These are phyloP conservation scores for Apoda limacodes DNA, from an alignment of 2,888 invertebrate genomes.

Conservation along the genomic window DNA sequence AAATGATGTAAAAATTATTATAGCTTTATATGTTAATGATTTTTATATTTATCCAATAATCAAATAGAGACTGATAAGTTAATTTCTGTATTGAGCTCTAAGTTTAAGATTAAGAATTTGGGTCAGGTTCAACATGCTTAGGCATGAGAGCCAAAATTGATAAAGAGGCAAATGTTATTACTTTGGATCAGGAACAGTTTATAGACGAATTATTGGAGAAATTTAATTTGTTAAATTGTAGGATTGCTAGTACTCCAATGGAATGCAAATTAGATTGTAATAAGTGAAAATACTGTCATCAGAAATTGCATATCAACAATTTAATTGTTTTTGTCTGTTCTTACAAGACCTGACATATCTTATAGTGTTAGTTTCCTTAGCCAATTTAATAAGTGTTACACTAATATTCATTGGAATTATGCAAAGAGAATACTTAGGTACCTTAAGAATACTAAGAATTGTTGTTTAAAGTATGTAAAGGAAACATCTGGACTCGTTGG, in stretches of 20 bases:
- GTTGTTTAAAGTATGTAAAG: conserved; percentile 9
- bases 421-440: conserved; percentile 12
- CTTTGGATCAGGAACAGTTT: conserved; percentile 11
- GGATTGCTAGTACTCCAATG: conserved; percentile 9
- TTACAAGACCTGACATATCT: conserved; percentile 15
- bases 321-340: conserved; percentile 15
- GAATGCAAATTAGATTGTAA: conserved; percentile 6
- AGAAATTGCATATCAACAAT: conserved; percentile 13
- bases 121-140: conserved; percentile 7
- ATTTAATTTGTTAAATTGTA: conserved; percentile 12
- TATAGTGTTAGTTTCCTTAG: conserved; percentile 15
- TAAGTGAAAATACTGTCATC: conserved; percentile 4
- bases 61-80: conserved; percentile 6
- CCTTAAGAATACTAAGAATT: conserved; percentile 10
- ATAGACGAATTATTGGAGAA: conserved; percentile 8
- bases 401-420: conserved; percentile 13
- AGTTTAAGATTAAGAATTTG: conserved; percentile 12
- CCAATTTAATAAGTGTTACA: conserved; percentile 17
- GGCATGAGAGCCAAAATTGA: conserved; percentile 4
- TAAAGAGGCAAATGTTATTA: conserved; percentile 4
- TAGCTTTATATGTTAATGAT: conserved; percentile 22
- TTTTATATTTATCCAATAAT: conserved; percentile 12
- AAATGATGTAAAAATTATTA: conserved; percentile 12
- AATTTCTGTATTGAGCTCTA: conserved; percentile 3
- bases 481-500: conserved; percentile 3